Base-by-base conservation (phyloP, 2,113 vertebrate species). In the Spea multiplicata region DNA sequence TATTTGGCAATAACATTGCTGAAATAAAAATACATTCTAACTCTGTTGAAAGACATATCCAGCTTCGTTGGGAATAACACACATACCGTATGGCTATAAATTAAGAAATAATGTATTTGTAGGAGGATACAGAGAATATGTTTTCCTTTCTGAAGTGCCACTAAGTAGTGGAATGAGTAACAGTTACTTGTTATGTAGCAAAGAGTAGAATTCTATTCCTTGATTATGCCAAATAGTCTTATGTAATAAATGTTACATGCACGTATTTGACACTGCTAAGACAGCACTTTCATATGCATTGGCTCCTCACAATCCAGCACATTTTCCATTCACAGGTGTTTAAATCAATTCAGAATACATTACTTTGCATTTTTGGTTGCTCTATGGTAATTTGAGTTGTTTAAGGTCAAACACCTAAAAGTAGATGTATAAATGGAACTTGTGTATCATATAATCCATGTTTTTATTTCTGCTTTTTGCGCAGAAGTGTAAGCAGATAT, bases 261-360 rank as follows among this genome's bases (percentile, higher is more conserved):
- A 45, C 46, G 52, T 52, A 44, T 66, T n/a, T 75, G 64, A 65
- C 64, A 75, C 44, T 46, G 49, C 62, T 75, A 55, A 66, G 74
- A 75, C 64, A 53, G 48, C 64, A 52, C 17, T 75, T 53, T 64
- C 9, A 30, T 50, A 53, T 75, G 53, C 13, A 67, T 44, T 53
- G 6, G 44, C 49, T 66, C 16, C 16, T 44, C 14, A 64, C 44
- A 13, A 73, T 67, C 66, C 65, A 53, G 49, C 74, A 75, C 74
- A 45, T 66, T 50, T 6, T 50, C 62, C 2, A 46, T 66, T 75
- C 50, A 66, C 48, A 66, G 48, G 30, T 72, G 44, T 57, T 72
- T 59, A 72, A 72, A 72, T 55, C 16, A 49, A 16, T 9, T 46
- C n/a, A 30, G 45, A 64, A 48, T 62, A 48, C 14, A 74, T 48